Evolutionary conservation across 2,888 invertebrate genomes (phyloP), one percentile per base, ranked within the genome.

Genomic region (Hydriomena furcata): DNA sequence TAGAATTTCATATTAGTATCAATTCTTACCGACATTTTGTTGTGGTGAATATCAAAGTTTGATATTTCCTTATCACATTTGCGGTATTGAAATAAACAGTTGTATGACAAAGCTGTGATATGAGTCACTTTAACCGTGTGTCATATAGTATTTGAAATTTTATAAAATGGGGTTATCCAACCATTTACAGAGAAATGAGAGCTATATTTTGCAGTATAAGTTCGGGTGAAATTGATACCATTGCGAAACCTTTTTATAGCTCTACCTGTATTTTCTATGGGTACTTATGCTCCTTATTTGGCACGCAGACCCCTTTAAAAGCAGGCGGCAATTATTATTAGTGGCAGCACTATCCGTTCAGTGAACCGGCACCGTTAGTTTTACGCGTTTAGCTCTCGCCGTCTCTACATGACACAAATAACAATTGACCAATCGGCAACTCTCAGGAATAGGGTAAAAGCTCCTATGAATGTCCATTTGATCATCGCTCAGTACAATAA

Each of bases 331-430:
- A 82, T 83, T 87, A 86, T 87, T 85, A 85, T 85, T 84, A 79
- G 73, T 69, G 76, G 70, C 64, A 74, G 77, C 81, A 82, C 82
- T 82, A 84, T 83, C 82, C 71, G 89, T 86, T 82, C 88, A 75
- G 72, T 86, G 88, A 89, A 87, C 88, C 66, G 79, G 74, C 76
- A 84, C 89, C 88, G 89, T 89, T 89, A 88, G 73, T 68, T 84
- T 82, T 78, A 86, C 84, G 82, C 83, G 83, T 84, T 82, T 79
- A 83, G 83, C 67, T 85, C 82, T 84, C 79, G 77, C 80, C 74
- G 64, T 65, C 70, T 75, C 73, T 76, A 81, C 85, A 84, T 84
- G 88, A 81, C 87, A 85, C 77, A 76, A 88, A 87, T 88, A 85
- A 83, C 78, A 87, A 87, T 84, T 77, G 73, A 71, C 73, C 74